Percentiles rank a stretch among this genome's conserved stretches.
These are phyloP conservation scores for Micronycteris hirsuta DNA, from an alignment of 2,113 vertebrate genomes.

Conservation along the genomic window DNA sequence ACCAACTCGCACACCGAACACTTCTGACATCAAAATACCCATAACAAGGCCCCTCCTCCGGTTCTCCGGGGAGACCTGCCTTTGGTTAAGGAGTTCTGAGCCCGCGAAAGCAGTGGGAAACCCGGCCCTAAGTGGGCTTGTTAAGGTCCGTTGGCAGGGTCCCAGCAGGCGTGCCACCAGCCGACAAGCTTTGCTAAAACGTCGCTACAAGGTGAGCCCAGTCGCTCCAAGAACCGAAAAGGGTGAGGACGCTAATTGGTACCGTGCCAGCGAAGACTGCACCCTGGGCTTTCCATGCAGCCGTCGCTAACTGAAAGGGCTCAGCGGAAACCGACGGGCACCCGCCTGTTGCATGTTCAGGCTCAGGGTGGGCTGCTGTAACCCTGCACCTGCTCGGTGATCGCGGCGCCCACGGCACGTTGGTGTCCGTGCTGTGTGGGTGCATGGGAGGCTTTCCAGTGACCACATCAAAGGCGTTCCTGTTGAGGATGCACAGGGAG, in stretches of 20 bases:
- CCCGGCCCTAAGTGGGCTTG: constrained; percentile 57
- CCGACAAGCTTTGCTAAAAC: constrained; percentile 69
- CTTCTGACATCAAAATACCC: constrained; percentile 71
- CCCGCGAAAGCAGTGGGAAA: constrained; percentile 73
- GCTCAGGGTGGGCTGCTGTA: not conserved
- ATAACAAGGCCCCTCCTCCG: constrained; percentile 59
- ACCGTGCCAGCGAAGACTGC: constrained; percentile 16
- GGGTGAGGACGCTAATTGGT: constrained; percentile 41
- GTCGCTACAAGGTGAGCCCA: constrained; percentile 54
- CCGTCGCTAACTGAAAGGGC: not conserved
- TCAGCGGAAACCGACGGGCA: not conserved
- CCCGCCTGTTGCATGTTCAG: not conserved
- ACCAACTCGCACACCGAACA: not conserved
- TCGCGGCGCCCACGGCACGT: accelerated
- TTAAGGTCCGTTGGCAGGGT: constrained; percentile 72
- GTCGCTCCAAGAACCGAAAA: constrained; percentile 53
- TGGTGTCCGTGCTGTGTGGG: not conserved
- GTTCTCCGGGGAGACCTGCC: constrained; percentile 69
- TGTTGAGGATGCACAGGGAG: not conserved
- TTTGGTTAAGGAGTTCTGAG: constrained; percentile 65
- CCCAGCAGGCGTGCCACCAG: constrained; percentile 70
- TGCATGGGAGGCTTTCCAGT: too few relatives aligned
- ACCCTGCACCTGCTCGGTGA: not conserved
- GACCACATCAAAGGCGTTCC: too few relatives aligned
- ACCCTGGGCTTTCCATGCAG: accelerated